phyloP scores from a whole-genome alignment of 2,113 vertebrate genomes.

The Thunnus maccoyii region DNA sequence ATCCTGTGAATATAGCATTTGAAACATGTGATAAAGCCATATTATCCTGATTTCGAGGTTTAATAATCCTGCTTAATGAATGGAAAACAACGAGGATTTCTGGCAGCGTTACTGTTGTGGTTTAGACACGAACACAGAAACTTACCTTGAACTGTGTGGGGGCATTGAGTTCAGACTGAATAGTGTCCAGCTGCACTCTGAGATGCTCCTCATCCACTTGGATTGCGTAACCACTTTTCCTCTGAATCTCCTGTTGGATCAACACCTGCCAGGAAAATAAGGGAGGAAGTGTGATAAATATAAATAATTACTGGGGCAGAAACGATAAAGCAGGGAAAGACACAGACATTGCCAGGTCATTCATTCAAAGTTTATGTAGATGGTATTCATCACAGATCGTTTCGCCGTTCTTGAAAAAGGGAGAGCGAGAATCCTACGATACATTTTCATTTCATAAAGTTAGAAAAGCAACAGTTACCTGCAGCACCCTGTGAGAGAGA shows the following conservation, averaged over 20 bases:
- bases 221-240: slow-evolving; percentile 97
- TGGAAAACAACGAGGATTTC: no score
- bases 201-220: slow-evolving; percentile 98
- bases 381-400: not conserved
- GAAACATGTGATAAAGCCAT: no score
- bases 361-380: slow-evolving; percentile 8
- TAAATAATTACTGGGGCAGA: not conserved
- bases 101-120: not conserved
- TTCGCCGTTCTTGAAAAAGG: not conserved
- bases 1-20: no score
- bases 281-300: slow-evolving; percentile 1
- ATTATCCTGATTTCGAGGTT: no score
- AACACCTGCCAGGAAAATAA: slow-evolving; percentile 87
- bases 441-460: not conserved
- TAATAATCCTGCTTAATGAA: no score
- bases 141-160: slow-evolving; percentile 97
- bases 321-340: not conserved
- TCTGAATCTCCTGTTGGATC: slow-evolving; percentile 98
- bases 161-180: slow-evolving; percentile 96
- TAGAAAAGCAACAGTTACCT: slow-evolving; percentile 83
- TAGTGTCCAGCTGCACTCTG: slow-evolving; percentile 96
- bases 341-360: not conserved
- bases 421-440: not conserved
- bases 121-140: not conserved
- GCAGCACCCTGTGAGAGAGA: slow-evolving; percentile 94